phyloP scores from a whole-genome alignment of 2,797 vertebrate species.

The Epinephelus awoara region DNA sequence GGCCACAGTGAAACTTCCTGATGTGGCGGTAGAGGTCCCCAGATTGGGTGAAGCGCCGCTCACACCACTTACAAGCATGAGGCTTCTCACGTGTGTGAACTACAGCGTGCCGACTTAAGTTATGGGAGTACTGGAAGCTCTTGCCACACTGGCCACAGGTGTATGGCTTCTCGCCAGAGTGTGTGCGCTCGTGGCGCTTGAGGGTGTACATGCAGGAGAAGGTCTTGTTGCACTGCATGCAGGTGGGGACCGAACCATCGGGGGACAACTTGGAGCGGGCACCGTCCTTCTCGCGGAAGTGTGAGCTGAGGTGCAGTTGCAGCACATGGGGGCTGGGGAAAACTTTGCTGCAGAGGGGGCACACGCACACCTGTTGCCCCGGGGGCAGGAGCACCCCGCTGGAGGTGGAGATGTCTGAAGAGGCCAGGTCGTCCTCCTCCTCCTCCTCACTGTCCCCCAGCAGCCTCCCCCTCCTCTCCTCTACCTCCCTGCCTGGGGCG shows the following conservation, averaged over 20 bases:
- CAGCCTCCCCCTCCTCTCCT: slow-evolving; percentile 81
- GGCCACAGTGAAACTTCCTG: slow-evolving; percentile 99
- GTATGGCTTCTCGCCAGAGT: slow-evolving; percentile 99
- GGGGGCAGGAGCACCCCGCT: slow-evolving; percentile 89
- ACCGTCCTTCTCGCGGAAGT: slow-evolving; percentile 96
- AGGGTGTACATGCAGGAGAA: slow-evolving; percentile 99
- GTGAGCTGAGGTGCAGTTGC: slow-evolving; percentile 95
- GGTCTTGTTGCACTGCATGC: slow-evolving; percentile 96
- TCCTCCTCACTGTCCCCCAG: slow-evolving; percentile 88
- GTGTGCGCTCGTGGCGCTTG: slow-evolving; percentile 97
- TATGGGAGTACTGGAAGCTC: slow-evolving; percentile 99
- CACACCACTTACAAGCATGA: slow-evolving; percentile 98
- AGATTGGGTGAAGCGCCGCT: slow-evolving; percentile 98
- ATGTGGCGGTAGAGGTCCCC: slow-evolving; percentile 98
- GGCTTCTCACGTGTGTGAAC: slow-evolving; percentile 99
- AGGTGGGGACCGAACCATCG: slow-evolving; percentile 93
- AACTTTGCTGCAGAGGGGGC: slow-evolving; percentile 96
- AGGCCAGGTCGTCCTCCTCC: slow-evolving; percentile 90
- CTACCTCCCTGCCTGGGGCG: slow-evolving; percentile 76
- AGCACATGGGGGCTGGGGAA: slow-evolving; percentile 93
- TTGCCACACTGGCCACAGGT: slow-evolving; percentile 97
- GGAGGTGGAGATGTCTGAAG: slow-evolving; percentile 92
- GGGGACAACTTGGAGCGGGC: slow-evolving; percentile 91
- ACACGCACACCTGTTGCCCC: slow-evolving; percentile 91
- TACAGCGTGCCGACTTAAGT: slow-evolving; percentile 97